Conservation (phyloP, 2,888 invertebrate genomes). For the Pomacea canaliculata region DNA sequence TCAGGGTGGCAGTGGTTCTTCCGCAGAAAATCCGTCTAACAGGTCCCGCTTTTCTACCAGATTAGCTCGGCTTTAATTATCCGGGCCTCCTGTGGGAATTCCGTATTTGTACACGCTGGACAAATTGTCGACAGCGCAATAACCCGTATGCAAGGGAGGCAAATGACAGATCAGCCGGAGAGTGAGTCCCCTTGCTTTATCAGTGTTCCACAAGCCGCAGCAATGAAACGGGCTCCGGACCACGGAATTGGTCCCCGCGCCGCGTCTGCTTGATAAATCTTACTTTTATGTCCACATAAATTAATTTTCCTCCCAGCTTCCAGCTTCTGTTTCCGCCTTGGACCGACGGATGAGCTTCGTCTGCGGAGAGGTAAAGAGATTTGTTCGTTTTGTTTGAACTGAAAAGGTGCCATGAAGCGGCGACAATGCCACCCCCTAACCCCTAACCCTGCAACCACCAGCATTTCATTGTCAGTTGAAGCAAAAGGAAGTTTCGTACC, state of each 20-base stretch:
- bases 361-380: conserved; percentile 5
- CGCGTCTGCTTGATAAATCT: conserved; percentile 20
- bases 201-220: conserved; percentile 27
- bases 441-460: too few species aligned
- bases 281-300: conserved; percentile 29
- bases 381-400: too few species aligned
- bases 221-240: conserved; percentile 11
- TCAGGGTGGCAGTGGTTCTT: too few species aligned
- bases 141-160: conserved; percentile 9
- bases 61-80: conserved; percentile 24
- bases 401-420: too few species aligned
- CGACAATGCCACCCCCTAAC: too few species aligned
- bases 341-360: background rate
- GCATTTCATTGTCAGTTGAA: too few species aligned
- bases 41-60: background rate
- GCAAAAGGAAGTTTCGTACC: too few species aligned
- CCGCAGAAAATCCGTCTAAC: background rate
- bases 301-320: conserved; percentile 16
- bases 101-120: conserved; percentile 25
- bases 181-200: conserved; percentile 16
- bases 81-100: conserved; percentile 15
- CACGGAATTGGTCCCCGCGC: conserved; percentile 19
- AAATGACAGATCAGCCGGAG: conserved; percentile 19
- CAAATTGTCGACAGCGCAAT: conserved; percentile 25
- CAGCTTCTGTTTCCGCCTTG: background rate